Base-by-base conservation (phyloP, 2,888 invertebrate genomes). In the Crioceris asparagi region DNA sequence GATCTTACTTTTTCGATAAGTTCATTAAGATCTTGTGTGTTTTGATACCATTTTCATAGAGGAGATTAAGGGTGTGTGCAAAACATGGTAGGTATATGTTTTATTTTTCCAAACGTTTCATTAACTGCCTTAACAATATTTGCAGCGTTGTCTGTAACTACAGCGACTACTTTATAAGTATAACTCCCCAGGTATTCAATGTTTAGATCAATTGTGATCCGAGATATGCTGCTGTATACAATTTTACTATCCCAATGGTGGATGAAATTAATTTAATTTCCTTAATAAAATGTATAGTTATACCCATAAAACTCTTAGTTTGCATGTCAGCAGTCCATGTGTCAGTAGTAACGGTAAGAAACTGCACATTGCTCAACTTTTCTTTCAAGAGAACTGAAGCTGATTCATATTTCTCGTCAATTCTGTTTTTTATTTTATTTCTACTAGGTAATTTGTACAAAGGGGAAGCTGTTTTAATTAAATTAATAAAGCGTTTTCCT, bases 1-100 rank as follows among this genome's bases (percentile, higher is more conserved):
- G 10, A 11, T 27, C 35, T 41, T 8, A 41, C 34, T 19, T 37
- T 32, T 10, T 8, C 17, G 3, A 40, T 14, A 6, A 40, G 11
- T 27, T 29, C 10, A 2, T 2, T 8, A 4, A 33, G 12, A n/a
- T 32, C 32, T n/a, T n/a, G 7, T 26, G 15, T n/a, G 15, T 14
- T 8, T 29, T 11, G 5, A 11, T 6, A 12, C 6, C 14, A 11
- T 12, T 6, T 29, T 29, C 7, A 29, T 7, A 7, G 6, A 29
- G 7, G 5, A 29, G 11, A 29, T 29, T 29, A 11, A 29, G 29
- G 6, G 29, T 29, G 11, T 29, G 29, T 11, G 29, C 29, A 29
- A n/a, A 29, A 29, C 29, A 29, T 11, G n/a, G n/a, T n/a, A n/a
- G 29, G 14, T 8, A 29, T 29, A 29, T 29, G 29, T 11, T 10